Conservation (phyloP, 2,113 vertebrate genomes). For the Cairina moschata region DNA sequence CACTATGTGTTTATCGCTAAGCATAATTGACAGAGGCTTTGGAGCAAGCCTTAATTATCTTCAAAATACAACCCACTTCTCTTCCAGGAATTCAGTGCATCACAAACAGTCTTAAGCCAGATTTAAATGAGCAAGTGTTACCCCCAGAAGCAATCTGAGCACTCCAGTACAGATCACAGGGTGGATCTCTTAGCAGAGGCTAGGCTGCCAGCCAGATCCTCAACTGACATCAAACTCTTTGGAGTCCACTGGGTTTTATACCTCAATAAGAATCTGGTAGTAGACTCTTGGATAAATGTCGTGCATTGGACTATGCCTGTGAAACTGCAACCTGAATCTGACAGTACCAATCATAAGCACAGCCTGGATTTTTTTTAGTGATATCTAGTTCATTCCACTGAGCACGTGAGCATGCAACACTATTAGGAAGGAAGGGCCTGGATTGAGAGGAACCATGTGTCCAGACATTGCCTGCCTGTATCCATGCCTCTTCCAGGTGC, state of each 20-base stretch:
- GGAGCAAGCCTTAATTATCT: not conserved
- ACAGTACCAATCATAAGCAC: not conserved
- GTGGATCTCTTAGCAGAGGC: not conserved
- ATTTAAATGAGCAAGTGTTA: not conserved
- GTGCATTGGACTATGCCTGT: not conserved
- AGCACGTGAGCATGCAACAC: fast-evolving
- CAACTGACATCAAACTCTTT: not conserved
- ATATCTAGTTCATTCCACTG: not conserved
- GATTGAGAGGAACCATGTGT: not conserved
- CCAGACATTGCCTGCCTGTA: not conserved
- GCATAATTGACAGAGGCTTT: not conserved
- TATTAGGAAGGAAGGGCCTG: not conserved
- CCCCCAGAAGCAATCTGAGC: not conserved
- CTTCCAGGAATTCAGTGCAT: not conserved
- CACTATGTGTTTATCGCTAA: not conserved
- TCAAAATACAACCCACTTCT: not conserved
- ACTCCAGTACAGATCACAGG: not conserved
- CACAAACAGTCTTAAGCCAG: not conserved
- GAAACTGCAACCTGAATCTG: not conserved
- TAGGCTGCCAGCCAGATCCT: not conserved
- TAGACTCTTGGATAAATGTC: not conserved
- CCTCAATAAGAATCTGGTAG: not conserved
- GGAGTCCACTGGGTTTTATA: not conserved
- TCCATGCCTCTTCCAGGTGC: not conserved
- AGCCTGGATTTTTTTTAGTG: not conserved